Evolutionary conservation across 2,113 vertebrate species (phyloP).

Genomic region (Acanthochromis polyacanthus): DNA sequence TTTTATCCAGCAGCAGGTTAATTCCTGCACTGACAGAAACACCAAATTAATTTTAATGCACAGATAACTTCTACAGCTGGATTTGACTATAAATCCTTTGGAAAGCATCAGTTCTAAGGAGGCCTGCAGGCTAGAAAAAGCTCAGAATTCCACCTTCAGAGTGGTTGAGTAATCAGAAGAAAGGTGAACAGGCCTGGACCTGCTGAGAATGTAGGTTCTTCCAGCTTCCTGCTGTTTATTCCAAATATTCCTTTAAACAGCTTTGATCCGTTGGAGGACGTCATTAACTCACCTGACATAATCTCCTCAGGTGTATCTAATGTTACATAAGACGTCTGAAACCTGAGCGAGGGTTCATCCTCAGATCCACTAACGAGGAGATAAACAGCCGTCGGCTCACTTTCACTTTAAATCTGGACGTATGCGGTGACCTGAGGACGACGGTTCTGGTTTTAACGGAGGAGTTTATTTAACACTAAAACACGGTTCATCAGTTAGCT

Average conservation of each 20-base stretch:
- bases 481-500: too few relatives aligned
- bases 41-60: too few relatives aligned
- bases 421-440: conserved; percentile 15
- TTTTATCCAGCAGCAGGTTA: too few relatives aligned
- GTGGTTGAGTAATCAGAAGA: not conserved
- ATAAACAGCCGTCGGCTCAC: conserved; percentile 8
- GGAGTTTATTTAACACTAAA: too few relatives aligned
- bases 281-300: conserved; percentile 28
- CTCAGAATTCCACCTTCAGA: not conserved
- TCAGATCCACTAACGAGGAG: conserved; percentile 58
- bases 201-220: conserved; percentile 40
- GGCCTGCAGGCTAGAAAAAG: too few relatives aligned
- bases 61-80: too few relatives aligned
- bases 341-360: conserved; percentile 19
- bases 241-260: not conserved
- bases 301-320: conserved; percentile 15
- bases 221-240: conserved; percentile 3
- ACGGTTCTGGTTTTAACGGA: not conserved
- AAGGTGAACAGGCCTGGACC: conserved; percentile 44
- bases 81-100: too few relatives aligned
- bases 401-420: conserved; percentile 36
- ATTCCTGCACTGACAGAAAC: too few relatives aligned
- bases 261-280: conserved; percentile 8
- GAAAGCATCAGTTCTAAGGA: too few relatives aligned
- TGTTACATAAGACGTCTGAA: conserved; percentile 43